These are phyloP conservation scores for Macrobrachium nipponense DNA, from an alignment of 1,140 invertebrate genomes.

Conservation along the genomic window DNA sequence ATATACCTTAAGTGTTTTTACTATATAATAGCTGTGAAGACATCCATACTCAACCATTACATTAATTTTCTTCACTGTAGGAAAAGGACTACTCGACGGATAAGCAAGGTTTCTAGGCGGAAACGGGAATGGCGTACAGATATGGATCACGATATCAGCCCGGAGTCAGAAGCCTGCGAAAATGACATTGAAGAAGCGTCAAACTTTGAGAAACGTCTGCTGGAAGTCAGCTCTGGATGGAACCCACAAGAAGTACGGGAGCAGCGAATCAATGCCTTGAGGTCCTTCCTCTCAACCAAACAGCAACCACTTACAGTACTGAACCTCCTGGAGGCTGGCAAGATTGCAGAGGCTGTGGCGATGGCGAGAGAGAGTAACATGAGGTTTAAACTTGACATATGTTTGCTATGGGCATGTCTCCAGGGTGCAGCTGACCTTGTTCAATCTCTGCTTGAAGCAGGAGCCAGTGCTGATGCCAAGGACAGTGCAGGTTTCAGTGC, in stretches of 20 bases:
- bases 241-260: slow-evolving; percentile 24
- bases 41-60: background rate
- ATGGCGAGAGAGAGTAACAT: slow-evolving; percentile 36
- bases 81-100: slow-evolving; percentile 24
- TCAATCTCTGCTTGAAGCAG: slow-evolving; percentile 22
- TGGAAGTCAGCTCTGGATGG: slow-evolving; percentile 37
- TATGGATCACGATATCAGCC: slow-evolving; percentile 32
- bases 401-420: slow-evolving; percentile 61
- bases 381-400: slow-evolving; percentile 49
- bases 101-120: slow-evolving; percentile 30
- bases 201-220: slow-evolving; percentile 27
- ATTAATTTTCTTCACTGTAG: background rate
- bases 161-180: slow-evolving; percentile 37
- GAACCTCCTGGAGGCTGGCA: slow-evolving; percentile 46
- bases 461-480: slow-evolving; percentile 49
- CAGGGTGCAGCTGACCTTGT: slow-evolving; percentile 56
- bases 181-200: slow-evolving; percentile 30
- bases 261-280: slow-evolving; percentile 47
- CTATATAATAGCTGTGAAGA: background rate
- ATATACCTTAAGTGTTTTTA: no score
- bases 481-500: slow-evolving; percentile 62
- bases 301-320: slow-evolving; percentile 45
- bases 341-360: slow-evolving; percentile 40
- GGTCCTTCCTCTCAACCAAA: slow-evolving; percentile 49
- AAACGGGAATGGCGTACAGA: slow-evolving; percentile 19